Base-by-base conservation (phyloP, 2,888 invertebrate genomes). In the Sphaerophoria taeniata region DNA sequence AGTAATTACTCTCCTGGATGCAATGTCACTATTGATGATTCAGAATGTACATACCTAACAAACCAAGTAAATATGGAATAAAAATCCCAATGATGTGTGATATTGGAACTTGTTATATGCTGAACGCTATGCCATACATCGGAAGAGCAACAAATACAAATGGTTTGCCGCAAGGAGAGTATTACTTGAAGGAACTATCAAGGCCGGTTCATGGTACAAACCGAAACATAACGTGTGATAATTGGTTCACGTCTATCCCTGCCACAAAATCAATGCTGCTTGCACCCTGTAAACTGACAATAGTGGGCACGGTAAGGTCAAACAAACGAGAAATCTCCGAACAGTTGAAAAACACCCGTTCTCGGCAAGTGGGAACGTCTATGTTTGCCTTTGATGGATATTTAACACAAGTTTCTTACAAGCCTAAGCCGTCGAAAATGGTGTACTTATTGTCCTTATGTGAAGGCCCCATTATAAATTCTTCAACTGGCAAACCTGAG, bases 281-380 rank as follows among this genome's bases (percentile, higher is more conserved):
- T 82, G 78, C 87, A 55, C 90, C 89, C 34, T 89, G 89, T 77
- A 77, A 77, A 12, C 33, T 70, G 5, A 67, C 58, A 11, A 6
- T 69, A 5, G 69, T 75, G 7, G 74, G 89, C 14, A 90, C 90
- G 45, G 45, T 90, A 70, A 61, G 90, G 72, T 87, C 88, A 45
- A 90, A 90, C 87, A 90, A 90, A 87, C 63, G 87, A 55, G 89
- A 91, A 74, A 91, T 91, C 24, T 83, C 89, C 79, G 24, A 88
- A 87, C 84, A 89, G 88, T 33, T 90, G 87, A 3, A 89, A 89
- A 86, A 58, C 47, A 58, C 56, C 6, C 56, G 45, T 24, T 71
- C 56, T 33, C 56, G 70, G 45, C 45, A 45, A 43, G 56, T 71
- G 7, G 58, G 47, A 6, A 58, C 34, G 45, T 56, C 61, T 4